phyloP scores from a whole-genome alignment of 2,113 vertebrate species.

The Salminus brasiliensis region DNA sequence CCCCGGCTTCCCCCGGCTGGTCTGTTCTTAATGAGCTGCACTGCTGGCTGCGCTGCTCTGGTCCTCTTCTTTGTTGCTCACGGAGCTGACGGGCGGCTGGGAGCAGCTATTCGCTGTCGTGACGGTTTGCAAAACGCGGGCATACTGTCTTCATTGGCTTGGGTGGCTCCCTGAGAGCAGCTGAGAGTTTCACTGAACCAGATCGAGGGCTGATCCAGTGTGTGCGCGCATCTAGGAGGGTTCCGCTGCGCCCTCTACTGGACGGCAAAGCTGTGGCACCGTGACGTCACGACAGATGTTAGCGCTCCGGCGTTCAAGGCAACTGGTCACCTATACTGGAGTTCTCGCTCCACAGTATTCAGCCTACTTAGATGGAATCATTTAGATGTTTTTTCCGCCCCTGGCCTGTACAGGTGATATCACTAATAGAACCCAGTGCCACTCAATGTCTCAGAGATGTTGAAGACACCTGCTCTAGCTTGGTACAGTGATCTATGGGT shows the following conservation, averaged over 20 bases:
- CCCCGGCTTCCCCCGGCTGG: slow-evolving; percentile 2
- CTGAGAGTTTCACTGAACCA: slow-evolving; percentile 34
- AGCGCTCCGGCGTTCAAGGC: not conserved
- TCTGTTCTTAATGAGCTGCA: too few species aligned
- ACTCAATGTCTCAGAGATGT: too few species aligned
- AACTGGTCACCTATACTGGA: too few species aligned
- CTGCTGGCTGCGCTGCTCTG: not conserved
- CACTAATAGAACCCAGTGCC: too few species aligned
- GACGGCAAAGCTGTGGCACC: slow-evolving; percentile 31
- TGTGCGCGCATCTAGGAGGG: too few species aligned
- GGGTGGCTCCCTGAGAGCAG: slow-evolving; percentile 39
- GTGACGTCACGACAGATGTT: slow-evolving; percentile 65
- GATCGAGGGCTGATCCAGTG: slow-evolving; percentile 38
- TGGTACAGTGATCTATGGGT: too few species aligned
- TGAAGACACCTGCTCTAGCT: too few species aligned
- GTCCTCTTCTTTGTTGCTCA: not conserved
- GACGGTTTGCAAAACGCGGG: slow-evolving; percentile 44
- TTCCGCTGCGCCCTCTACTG: slow-evolving; percentile 78
- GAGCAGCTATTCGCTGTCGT: slow-evolving; percentile 2
- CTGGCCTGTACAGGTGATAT: too few species aligned
- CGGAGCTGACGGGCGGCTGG: slow-evolving; percentile 1
- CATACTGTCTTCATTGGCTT: slow-evolving; percentile 50
- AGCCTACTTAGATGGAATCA: too few species aligned
- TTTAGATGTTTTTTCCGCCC: too few species aligned
- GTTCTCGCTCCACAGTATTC: too few species aligned